Conservation (phyloP, 2,113 vertebrate species). For the Cyphomyrus discorhynchus region DNA sequence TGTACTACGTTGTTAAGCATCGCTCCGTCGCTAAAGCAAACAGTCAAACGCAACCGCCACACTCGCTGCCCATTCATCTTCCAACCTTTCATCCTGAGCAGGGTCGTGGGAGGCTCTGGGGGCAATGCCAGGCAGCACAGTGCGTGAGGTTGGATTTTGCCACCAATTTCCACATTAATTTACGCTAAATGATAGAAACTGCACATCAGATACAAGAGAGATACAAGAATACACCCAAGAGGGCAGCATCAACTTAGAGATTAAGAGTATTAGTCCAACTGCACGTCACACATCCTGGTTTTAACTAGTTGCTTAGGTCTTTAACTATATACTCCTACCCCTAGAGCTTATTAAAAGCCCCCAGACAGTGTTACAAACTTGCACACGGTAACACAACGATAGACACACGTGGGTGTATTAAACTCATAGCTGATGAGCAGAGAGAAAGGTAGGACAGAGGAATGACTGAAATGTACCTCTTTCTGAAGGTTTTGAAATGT, state of each 20-base stretch:
- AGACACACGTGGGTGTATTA: background rate
- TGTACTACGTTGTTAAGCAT: background rate
- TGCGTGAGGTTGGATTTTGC: background rate
- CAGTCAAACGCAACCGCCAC: background rate
- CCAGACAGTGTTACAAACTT: background rate
- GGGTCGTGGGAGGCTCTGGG: background rate
- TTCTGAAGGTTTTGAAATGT: slow-evolving; percentile 93
- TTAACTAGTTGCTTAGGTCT: background rate
- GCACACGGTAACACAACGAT: background rate
- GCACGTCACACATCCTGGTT: background rate
- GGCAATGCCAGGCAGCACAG: background rate
- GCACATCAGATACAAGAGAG: background rate
- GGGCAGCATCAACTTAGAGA: background rate
- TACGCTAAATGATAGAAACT: background rate
- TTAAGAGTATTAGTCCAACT: background rate
- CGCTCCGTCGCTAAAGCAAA: background rate
- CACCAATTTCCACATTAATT: background rate
- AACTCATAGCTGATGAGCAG: slow-evolving; percentile 6
- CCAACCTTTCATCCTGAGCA: background rate
- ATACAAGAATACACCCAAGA: background rate
- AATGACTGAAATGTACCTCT: slow-evolving; percentile 78
- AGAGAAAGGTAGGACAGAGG: slow-evolving; percentile 24
- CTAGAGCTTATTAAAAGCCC: background rate
- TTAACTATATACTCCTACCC: background rate
- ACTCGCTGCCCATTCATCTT: background rate